Evolutionary conservation across 37 sponge, comb jelly and placozoan genomes (phyloP).

Genomic region (Crambe crambe): DNA sequence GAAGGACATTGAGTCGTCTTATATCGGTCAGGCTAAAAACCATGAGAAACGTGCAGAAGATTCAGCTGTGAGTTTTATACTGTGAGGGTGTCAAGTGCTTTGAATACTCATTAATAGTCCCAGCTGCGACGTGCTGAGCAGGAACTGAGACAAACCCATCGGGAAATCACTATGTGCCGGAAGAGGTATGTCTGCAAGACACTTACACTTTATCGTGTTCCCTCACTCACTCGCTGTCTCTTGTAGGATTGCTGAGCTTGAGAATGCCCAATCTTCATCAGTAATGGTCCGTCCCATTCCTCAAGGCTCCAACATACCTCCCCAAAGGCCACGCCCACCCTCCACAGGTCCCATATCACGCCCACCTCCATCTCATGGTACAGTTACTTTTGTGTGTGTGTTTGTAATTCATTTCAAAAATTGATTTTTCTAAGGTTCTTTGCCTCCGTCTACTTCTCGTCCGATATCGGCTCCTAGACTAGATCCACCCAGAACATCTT

Average conservation of each 20-base stretch:
- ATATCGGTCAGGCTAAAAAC: constrained; percentile 45
- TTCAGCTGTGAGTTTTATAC: constrained; percentile 57
- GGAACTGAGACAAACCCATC: constrained; percentile 61
- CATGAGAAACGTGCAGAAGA: constrained; percentile 72
- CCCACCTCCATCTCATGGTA: constrained; percentile 9
- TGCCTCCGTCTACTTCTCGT: neutral
- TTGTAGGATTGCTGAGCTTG: constrained; percentile 4
- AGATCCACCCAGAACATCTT: constrained; percentile 5
- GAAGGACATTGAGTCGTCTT: constrained; percentile 68
- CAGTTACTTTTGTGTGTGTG: too few species aligned
- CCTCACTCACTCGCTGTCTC: neutral
- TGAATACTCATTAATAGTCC: neutral
- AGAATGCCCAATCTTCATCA: constrained; percentile 3
- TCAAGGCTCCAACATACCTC: neutral
- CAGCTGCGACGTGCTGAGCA: constrained; percentile 66
- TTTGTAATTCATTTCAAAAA: too few species aligned
- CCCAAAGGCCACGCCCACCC: constrained; percentile 34
- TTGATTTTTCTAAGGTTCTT: neutral
- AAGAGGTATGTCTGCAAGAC: neutral
- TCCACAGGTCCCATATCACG: constrained; percentile 13
- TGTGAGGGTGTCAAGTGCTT: neutral
- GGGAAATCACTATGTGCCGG: constrained; percentile 48
- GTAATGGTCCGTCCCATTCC: constrained; percentile 16
- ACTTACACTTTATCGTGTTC: neutral
- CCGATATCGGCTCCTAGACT: constrained; percentile 20